phyloP scores from a whole-genome alignment of 2,888 invertebrate genomes.

The Ectobius pallidus region DNA sequence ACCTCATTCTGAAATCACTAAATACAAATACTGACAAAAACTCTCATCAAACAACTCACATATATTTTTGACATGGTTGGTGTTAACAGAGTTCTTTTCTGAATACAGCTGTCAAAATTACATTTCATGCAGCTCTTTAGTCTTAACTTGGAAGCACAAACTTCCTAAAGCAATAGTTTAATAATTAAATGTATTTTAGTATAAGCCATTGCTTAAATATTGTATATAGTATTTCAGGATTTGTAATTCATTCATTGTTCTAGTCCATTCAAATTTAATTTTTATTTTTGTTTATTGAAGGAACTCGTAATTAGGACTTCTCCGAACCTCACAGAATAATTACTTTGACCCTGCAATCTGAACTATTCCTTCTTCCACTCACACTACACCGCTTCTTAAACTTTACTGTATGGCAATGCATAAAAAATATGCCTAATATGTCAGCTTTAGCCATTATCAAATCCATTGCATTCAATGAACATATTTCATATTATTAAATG shows the following conservation, averaged over 20 bases:
- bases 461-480: slow-evolving; percentile 13
- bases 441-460: neutral
- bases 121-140: neutral
- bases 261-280: slow-evolving; percentile 8
- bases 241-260: neutral
- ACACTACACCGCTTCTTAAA: neutral
- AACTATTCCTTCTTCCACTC: neutral
- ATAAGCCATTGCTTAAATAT: neutral
- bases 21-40: too few species aligned
- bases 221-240: neutral
- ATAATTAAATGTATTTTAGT: neutral
- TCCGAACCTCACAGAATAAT: neutral
- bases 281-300: slow-evolving; percentile 7
- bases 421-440: slow-evolving; percentile 4
- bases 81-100: too few species aligned
- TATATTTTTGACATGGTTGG: too few species aligned
- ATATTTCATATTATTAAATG: neutral
- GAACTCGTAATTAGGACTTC: slow-evolving; percentile 16
- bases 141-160: slow-evolving; percentile 6
- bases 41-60: too few species aligned
- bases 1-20: too few species aligned
- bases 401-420: neutral
- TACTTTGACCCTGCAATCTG: neutral
- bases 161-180: neutral
- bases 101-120: slow-evolving; percentile 9